Conservation (phyloP, 2,113 vertebrate species). For the Zosterops pallidus region DNA sequence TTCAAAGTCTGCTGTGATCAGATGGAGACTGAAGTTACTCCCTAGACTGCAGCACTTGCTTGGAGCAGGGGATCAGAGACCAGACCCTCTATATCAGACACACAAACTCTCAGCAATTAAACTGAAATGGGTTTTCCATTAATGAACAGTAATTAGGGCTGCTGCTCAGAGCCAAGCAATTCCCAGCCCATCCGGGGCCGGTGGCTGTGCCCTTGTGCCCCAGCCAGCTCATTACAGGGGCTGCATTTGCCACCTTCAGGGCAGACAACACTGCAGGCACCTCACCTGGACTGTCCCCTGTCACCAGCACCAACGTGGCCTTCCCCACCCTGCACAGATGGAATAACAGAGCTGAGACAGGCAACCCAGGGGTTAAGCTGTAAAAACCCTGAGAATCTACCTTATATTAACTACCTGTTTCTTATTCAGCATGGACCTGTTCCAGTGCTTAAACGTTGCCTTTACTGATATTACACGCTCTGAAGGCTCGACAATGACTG, state of each 20-base stretch:
- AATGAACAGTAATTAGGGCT: constrained; percentile 9
- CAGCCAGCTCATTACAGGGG: not conserved
- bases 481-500: not conserved
- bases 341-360: not conserved
- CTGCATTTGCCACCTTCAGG: not conserved
- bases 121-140: not conserved
- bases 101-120: not conserved
- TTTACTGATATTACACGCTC: rapidly evolving
- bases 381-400: not conserved
- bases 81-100: not conserved
- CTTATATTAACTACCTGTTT: not conserved
- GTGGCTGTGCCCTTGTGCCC: not conserved
- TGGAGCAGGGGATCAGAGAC: not conserved
- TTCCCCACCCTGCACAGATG: not conserved
- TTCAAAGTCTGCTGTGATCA: not conserved
- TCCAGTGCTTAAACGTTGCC: not conserved
- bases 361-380: not conserved
- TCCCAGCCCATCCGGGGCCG: not conserved
- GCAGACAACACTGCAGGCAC: not conserved
- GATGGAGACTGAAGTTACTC: not conserved
- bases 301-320: rapidly evolving
- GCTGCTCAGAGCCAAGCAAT: not conserved
- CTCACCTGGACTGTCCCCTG: not conserved
- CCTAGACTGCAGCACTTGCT: not conserved
- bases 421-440: not conserved